These are phyloP conservation scores for Pyrrhosoma nymphula DNA, from an alignment of 2,888 invertebrate genomes.

Conservation along the genomic window DNA sequence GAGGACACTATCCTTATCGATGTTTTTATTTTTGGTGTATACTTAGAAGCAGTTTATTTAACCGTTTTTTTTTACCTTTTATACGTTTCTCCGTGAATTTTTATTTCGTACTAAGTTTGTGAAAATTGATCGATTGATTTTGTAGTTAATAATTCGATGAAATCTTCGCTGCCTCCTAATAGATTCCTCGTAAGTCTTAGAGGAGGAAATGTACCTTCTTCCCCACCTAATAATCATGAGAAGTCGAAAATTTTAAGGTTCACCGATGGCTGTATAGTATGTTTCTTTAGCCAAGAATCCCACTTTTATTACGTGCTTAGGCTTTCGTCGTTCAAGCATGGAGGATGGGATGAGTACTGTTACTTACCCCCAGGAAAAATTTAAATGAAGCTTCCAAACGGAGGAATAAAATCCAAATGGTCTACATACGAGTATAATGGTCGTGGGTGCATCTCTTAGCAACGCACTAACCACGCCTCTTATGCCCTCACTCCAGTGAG, in stretches of 20 bases:
- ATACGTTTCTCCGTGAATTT: too few relatives aligned
- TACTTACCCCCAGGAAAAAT: neutral
- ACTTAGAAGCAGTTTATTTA: too few relatives aligned
- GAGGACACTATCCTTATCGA: too few relatives aligned
- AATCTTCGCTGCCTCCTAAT: neutral
- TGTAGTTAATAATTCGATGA: neutral
- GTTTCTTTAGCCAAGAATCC: neutral
- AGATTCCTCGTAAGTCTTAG: neutral
- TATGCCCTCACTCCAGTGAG: too few relatives aligned
- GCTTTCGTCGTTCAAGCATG: neutral
- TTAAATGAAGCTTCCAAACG: neutral
- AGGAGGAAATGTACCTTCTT: neutral
- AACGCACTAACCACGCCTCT: neutral
- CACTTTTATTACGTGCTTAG: neutral
- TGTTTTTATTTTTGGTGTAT: too few relatives aligned
- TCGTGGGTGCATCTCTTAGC: constrained; percentile 2
- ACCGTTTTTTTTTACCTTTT: too few relatives aligned
- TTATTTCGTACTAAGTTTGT: too few relatives aligned
- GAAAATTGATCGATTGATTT: too few relatives aligned
- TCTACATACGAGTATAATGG: too few relatives aligned
- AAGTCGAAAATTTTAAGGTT: neutral
- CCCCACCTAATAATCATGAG: neutral
- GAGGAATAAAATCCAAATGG: neutral
- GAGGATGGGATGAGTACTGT: neutral
- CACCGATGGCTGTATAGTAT: neutral